phyloP scores from a whole-genome alignment of 2,797 vertebrate genomes.

The Orientallactaga sibirica region DNA sequence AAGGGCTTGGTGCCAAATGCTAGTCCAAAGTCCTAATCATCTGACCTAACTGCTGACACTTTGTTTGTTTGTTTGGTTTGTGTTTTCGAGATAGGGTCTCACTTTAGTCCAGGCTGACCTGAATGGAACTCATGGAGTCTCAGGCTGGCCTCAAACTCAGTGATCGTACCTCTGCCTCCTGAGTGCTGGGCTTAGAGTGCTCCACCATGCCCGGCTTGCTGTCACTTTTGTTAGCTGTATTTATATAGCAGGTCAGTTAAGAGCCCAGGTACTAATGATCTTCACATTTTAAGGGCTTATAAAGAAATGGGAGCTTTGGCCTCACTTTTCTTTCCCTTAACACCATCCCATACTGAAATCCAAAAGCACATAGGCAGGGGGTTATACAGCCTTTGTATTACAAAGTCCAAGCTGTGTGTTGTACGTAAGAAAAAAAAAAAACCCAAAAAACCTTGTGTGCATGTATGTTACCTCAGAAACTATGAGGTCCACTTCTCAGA shows the following conservation, averaged over 20 bases:
- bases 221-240: background rate
- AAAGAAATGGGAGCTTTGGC: background rate
- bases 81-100: too few relatives aligned
- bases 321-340: background rate
- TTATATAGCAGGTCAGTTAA: background rate
- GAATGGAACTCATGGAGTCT: too few relatives aligned
- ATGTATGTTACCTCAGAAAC: constrained; percentile 21
- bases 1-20: constrained; percentile 34
- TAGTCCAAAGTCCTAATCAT: background rate
- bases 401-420: constrained; percentile 46
- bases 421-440: background rate
- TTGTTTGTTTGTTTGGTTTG: too few relatives aligned
- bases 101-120: too few relatives aligned
- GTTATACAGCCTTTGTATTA: background rate
- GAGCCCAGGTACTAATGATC: background rate
- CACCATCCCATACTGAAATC: background rate
- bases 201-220: background rate
- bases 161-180: too few relatives aligned
- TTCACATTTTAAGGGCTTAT: constrained; percentile 32
- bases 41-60: background rate
- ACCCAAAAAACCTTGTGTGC: constrained; percentile 40
- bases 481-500: constrained; percentile 34
- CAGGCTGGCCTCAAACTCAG: too few relatives aligned
- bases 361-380: background rate
- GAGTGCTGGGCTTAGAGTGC: too few relatives aligned